Conservation (phyloP, 1,140 invertebrate species). For the Paraescarpia echinospica region DNA sequence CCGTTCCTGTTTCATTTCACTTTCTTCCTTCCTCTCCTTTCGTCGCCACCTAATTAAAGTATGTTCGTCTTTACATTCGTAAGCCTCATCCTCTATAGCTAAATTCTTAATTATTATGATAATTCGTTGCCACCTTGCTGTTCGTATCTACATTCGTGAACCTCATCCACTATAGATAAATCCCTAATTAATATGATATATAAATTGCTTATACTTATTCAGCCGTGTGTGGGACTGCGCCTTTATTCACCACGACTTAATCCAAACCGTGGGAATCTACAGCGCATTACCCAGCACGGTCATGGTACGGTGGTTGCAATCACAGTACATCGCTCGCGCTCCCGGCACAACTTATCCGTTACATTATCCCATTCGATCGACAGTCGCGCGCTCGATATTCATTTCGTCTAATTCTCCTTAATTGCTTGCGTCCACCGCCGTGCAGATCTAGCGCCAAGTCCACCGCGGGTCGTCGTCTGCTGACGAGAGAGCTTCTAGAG, state of each 20-base stretch:
- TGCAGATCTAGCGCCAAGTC: background rate
- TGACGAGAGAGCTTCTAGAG: background rate
- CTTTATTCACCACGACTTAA: background rate
- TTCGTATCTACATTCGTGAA: background rate
- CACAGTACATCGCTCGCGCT: no score
- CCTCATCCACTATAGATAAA: background rate
- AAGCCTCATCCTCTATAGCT: background rate
- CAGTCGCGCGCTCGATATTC: background rate
- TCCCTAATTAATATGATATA: background rate
- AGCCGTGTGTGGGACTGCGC: background rate
- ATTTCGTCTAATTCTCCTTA: background rate
- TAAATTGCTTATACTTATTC: background rate
- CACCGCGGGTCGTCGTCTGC: background rate
- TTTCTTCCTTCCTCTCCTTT: no score
- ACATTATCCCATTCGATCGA: background rate
- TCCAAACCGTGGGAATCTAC: background rate
- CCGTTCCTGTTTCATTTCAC: no score
- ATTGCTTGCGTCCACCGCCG: background rate
- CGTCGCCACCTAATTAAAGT: background rate
- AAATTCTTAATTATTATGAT: background rate
- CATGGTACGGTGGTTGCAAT: background rate
- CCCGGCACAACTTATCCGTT: background rate
- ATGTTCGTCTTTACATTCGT: background rate
- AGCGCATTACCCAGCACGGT: background rate
- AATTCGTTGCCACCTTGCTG: background rate